phyloP scores from a whole-genome alignment of 2,797 vertebrate genomes.

The Cheirogaleus major region DNA sequence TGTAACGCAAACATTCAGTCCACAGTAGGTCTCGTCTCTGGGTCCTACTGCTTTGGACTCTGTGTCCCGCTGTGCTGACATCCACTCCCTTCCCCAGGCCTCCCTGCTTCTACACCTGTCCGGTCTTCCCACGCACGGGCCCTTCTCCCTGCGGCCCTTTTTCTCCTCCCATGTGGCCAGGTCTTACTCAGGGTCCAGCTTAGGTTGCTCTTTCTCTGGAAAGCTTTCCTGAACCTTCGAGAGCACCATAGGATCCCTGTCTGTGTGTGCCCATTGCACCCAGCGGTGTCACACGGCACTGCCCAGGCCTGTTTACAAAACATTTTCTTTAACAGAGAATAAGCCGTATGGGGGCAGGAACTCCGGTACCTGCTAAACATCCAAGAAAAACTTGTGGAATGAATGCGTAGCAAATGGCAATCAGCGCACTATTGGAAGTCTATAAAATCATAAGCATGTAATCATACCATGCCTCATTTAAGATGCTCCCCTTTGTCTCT shows the following conservation, averaged over 20 bases:
- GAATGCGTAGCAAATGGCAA: not conserved
- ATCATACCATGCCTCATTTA: no score
- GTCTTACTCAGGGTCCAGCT: not conserved
- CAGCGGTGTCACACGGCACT: not conserved
- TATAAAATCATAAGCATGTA: not conserved
- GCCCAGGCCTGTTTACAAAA: not conserved
- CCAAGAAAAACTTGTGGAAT: not conserved
- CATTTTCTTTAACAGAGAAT: not conserved
- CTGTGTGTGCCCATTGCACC: no score
- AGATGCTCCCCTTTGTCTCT: not conserved
- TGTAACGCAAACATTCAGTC: not conserved
- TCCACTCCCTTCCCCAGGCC: no score
- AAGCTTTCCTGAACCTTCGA: not conserved
- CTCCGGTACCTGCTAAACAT: not conserved
- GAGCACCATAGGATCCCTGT: not conserved
- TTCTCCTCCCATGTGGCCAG: not conserved
- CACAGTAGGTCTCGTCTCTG: not conserved
- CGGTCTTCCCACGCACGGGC: rapidly evolving
- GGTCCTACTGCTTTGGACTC: not conserved
- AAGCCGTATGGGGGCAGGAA: not conserved
- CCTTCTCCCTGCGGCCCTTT: not conserved
- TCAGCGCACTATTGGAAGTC: not conserved
- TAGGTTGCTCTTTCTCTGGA: not conserved
- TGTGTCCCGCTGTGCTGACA: not conserved
- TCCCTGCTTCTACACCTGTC: no score